Percentiles rank a stretch among this genome's conserved stretches.
Evolutionary conservation across 2,797 vertebrate genomes (phyloP).

Genomic region (Clarias fuscus): DNA sequence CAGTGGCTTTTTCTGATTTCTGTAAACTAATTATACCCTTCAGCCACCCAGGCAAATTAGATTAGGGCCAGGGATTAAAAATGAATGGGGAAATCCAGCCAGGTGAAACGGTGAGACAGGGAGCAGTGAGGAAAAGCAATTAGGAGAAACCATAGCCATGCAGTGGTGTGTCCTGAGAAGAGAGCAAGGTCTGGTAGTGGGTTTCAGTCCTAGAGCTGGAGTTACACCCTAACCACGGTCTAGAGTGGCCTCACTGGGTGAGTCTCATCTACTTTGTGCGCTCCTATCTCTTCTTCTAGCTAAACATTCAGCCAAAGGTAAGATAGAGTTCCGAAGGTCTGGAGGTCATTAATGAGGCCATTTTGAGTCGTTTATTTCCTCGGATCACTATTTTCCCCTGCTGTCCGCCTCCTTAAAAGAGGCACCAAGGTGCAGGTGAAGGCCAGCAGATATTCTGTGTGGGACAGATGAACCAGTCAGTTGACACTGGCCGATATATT

Average conservation of each 20-base stretch:
- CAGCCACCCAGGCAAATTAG: conserved; percentile 58
- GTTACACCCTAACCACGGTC: conserved; percentile 53
- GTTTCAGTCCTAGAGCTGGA: conserved; percentile 58
- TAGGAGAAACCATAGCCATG: conserved; percentile 68
- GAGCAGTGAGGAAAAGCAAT: conserved; percentile 61
- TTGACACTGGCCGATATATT: conserved; percentile 57
- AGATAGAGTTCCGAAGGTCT: conserved; percentile 40
- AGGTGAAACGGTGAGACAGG: conserved; percentile 65
- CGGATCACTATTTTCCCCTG: conserved; percentile 8
- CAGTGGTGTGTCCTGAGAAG: conserved; percentile 44
- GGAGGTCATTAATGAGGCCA: conserved; percentile 28
- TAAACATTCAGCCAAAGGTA: conserved; percentile 29
- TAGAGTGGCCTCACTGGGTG: conserved; percentile 12
- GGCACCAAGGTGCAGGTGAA: background rate
- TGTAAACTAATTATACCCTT: conserved; percentile 63
- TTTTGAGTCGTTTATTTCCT: conserved; percentile 9
- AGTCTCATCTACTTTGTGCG: conserved; percentile 26
- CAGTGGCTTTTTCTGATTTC: conserved; percentile 56
- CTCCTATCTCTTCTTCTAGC: conserved; percentile 23
- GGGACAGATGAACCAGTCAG: conserved; percentile 61
- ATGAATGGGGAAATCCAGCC: conserved; percentile 66
- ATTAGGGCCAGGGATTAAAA: conserved; percentile 65
- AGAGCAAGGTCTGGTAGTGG: conserved; percentile 47
- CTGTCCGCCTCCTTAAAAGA: conserved; percentile 14
- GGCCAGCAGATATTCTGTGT: conserved; percentile 20